phyloP scores from a whole-genome alignment of 2,113 vertebrate genomes.

The Eudorcas thomsonii region DNA sequence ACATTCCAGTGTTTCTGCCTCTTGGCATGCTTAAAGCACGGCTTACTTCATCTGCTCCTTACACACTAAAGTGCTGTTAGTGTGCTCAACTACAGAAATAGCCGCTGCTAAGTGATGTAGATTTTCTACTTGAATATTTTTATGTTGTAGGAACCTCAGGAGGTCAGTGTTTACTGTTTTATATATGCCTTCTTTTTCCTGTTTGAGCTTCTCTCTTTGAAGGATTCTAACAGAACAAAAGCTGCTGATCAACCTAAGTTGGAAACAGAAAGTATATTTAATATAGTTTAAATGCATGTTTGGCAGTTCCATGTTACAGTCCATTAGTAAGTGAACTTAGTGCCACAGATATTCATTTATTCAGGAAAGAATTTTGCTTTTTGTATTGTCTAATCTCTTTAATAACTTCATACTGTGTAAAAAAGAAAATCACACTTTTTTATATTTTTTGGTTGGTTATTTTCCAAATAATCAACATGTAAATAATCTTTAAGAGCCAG shows the following conservation, averaged over 20 bases:
- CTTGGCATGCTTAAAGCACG: constrained; percentile 90
- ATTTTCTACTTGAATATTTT: constrained; percentile 98
- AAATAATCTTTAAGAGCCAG: constrained; percentile 80
- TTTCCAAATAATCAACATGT: constrained; percentile 81
- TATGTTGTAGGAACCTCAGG: constrained; percentile 97
- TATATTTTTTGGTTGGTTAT: constrained; percentile 79
- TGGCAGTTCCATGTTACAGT: constrained; percentile 76
- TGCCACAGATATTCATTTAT: constrained; percentile 71
- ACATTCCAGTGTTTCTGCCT: constrained; percentile 96
- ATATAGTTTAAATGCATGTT: constrained; percentile 77
- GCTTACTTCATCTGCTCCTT: constrained; percentile 87
- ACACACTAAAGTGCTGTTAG: constrained; percentile 87
- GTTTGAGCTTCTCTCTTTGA: constrained; percentile 87
- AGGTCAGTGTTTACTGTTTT: constrained; percentile 94
- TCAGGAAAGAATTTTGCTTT: constrained; percentile 68
- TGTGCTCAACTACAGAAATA: constrained; percentile 91
- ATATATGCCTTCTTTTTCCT: constrained; percentile 90
- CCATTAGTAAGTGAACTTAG: constrained; percentile 74
- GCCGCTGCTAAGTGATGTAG: constrained; percentile 94
- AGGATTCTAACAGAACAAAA: constrained; percentile 87
- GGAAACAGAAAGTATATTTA: constrained; percentile 85
- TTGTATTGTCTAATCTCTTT: constrained; percentile 71
- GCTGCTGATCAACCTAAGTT: constrained; percentile 88
- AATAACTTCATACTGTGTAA: constrained; percentile 77
- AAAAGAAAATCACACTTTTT: constrained; percentile 73